Percentiles rank a stretch among this genome's conserved stretches.
Conservation (phyloP, 2,113 vertebrate species). For the Nothocercus nigrocapillus region DNA sequence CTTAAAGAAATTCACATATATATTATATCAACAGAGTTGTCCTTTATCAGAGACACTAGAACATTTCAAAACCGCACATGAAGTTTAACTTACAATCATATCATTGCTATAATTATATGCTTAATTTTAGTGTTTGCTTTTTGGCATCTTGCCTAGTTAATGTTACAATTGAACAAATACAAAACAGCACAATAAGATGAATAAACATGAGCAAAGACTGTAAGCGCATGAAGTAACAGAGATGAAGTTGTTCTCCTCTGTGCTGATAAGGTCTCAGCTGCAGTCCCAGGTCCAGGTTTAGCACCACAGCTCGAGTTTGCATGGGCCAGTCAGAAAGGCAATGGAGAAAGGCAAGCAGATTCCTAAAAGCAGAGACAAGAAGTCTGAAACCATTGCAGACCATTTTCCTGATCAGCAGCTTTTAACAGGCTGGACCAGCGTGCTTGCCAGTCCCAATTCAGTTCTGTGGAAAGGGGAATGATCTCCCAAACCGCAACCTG, state of each 20-base stretch:
- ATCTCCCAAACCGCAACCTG: background rate
- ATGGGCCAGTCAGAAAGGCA: background rate
- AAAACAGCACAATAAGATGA: background rate
- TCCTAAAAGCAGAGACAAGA: background rate
- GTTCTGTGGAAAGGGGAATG: background rate
- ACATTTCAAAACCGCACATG: background rate
- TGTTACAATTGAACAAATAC: background rate
- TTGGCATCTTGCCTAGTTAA: background rate
- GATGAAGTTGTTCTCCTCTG: background rate
- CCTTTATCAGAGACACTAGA: background rate
- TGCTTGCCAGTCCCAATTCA: background rate
- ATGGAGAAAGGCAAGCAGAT: too few relatives aligned
- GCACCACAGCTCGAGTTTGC: background rate
- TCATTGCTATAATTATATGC: background rate
- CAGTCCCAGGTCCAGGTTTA: background rate
- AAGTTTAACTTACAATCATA: background rate
- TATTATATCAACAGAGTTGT: background rate
- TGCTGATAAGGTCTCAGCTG: accelerated
- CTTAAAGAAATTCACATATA: background rate
- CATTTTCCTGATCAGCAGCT: background rate
- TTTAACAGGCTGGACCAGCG: background rate
- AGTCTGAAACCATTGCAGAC: background rate
- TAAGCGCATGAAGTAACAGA: background rate
- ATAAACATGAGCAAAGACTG: background rate
- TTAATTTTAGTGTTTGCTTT: background rate